Percentiles rank a stretch among this genome's conserved stretches.
phyloP scores from a whole-genome alignment of 1,140 invertebrate genomes.

The Sarcophaga bullata region DNA sequence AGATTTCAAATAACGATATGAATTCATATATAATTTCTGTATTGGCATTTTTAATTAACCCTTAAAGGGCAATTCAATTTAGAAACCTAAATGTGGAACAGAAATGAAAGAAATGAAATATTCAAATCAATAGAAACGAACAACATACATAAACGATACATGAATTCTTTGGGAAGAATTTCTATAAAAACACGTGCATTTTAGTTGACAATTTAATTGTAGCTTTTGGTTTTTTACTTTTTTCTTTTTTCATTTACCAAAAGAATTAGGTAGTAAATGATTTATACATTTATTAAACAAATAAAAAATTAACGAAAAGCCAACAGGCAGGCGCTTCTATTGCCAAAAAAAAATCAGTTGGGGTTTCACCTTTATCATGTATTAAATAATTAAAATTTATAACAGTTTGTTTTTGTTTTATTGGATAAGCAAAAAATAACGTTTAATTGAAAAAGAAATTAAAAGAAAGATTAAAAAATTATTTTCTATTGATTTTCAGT shows the following conservation, averaged over 20 bases:
- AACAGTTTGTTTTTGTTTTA: not conserved
- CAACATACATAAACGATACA: not conserved
- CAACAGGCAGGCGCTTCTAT: not conserved
- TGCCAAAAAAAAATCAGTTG: not conserved
- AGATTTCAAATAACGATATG: no score
- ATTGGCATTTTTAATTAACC: constrained; percentile 56
- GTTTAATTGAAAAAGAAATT: not conserved
- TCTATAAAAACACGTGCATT: not conserved
- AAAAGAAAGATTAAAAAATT: not conserved
- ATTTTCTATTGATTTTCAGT: no score
- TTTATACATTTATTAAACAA: not conserved
- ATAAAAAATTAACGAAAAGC: not conserved
- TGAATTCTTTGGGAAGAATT: not conserved
- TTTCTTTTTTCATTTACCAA: not conserved
- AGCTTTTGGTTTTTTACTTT: not conserved
- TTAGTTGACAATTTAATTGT: not conserved
- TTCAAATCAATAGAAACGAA: constrained; percentile 19
- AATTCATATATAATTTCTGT: not conserved
- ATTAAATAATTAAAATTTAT: not conserved
- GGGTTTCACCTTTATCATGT: not conserved
- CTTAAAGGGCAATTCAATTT: constrained; percentile 59
- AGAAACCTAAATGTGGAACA: constrained; percentile 27
- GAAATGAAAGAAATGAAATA: constrained; percentile 1
- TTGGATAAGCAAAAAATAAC: constrained; percentile 13
- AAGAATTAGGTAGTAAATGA: not conserved